Conservation (phyloP, 2,888 invertebrate genomes). For the Tanytarsus gracilentus region DNA sequence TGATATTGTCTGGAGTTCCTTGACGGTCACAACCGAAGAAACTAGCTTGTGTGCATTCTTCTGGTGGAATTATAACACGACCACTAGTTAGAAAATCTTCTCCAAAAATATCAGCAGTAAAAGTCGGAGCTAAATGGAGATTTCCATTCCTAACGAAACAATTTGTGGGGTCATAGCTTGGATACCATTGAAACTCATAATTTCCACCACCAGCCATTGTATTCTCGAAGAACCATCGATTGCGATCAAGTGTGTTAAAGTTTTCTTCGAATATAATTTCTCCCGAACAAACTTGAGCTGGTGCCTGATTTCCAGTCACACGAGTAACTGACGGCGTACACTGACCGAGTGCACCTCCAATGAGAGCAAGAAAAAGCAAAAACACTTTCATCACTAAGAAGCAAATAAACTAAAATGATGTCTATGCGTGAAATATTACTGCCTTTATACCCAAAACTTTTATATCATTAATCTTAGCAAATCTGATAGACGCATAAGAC, state of each 20-base stretch:
- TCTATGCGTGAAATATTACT: neutral
- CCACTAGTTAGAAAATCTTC: conserved; percentile 48
- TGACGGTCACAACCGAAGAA: conserved; percentile 52
- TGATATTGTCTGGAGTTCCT: conserved; percentile 45
- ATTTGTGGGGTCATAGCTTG: conserved; percentile 54
- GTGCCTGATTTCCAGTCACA: conserved; percentile 47
- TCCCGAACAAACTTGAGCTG: conserved; percentile 47
- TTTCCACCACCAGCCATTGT: conserved; percentile 60
- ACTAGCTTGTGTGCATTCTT: conserved; percentile 47
- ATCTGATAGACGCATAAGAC: neutral
- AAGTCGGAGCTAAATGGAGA: conserved; percentile 50
- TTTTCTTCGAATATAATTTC: conserved; percentile 54
- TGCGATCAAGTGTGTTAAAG: conserved; percentile 50
- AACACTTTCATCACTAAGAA: too few relatives aligned
- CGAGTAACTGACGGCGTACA: conserved; percentile 46
- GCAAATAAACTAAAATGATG: too few relatives aligned
- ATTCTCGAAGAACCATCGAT: conserved; percentile 57
- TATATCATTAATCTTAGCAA: too few relatives aligned
- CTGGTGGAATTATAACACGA: neutral
- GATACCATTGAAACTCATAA: conserved; percentile 63
- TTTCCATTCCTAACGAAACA: conserved; percentile 51
- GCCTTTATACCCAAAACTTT: neutral
- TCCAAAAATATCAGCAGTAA: conserved; percentile 49
- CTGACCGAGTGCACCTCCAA: conserved; percentile 35
- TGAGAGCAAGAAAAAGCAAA: conserved; percentile 36